Conservation (phyloP, 2,888 invertebrate genomes). For the Eustalomyia histrio region DNA sequence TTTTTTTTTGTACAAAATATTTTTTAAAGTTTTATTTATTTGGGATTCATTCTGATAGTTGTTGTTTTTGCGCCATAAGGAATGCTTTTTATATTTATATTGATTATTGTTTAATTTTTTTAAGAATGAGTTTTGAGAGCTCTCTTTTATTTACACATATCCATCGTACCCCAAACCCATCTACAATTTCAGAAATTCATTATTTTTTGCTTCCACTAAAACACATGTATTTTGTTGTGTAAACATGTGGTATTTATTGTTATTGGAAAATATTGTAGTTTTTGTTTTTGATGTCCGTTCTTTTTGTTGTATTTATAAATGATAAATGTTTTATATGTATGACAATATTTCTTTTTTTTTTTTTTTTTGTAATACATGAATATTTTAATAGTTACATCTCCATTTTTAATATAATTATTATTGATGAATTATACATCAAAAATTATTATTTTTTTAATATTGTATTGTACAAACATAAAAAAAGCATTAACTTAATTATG, state of each 20-base stretch:
- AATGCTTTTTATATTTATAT: background rate
- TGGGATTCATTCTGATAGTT: background rate
- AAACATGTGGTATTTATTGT: constrained; percentile 64
- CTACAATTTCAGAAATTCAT: constrained; percentile 4
- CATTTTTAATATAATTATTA: constrained; percentile 43
- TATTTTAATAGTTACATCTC: background rate
- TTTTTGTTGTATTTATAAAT: constrained; percentile 34
- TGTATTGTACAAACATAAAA: background rate
- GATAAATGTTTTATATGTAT: constrained; percentile 53
- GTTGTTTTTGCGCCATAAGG: background rate
- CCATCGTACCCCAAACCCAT: background rate
- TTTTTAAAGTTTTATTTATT: constrained; percentile 15
- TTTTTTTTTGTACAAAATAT: constrained; percentile 48
- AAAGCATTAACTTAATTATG: constrained; percentile 42
- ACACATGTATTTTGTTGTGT: constrained; percentile 40
- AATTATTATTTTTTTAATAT: constrained; percentile 48
- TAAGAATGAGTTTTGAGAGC: constrained; percentile 27
- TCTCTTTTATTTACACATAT: constrained; percentile 23
- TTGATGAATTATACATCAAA: constrained; percentile 56
- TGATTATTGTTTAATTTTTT: constrained; percentile 39
- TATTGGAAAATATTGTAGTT: constrained; percentile 38
- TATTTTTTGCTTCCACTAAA: background rate
- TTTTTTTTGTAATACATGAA: background rate
- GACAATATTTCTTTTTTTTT: constrained; percentile 18
- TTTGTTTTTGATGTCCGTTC: constrained; percentile 2